Conservation (phyloP, 2,113 vertebrate species). For the Sciurus niger region DNA sequence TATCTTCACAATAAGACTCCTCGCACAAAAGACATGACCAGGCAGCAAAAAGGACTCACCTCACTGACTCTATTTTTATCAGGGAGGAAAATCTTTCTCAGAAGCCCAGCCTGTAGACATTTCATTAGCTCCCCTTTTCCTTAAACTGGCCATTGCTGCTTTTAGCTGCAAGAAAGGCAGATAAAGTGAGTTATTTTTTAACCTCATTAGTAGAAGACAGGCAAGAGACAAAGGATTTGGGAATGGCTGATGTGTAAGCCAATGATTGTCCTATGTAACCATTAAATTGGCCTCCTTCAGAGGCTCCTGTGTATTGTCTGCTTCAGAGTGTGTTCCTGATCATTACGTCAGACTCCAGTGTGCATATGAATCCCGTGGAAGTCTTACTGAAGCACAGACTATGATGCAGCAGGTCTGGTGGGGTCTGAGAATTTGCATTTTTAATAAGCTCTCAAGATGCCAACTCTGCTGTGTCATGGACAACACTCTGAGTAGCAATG, state of each 20-base stretch:
- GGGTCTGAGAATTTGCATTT: not conserved
- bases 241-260: not conserved
- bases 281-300: not conserved
- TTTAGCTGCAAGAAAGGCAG: not conserved
- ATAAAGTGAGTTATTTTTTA: not conserved
- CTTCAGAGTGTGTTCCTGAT: not conserved
- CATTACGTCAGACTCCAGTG: not conserved
- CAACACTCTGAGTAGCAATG: not conserved
- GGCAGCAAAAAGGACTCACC: not conserved
- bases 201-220: not conserved
- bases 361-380: not conserved
- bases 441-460: not conserved
- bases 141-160: not conserved
- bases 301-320: not conserved
- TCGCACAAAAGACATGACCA: not conserved
- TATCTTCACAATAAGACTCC: not conserved
- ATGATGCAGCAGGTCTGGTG: not conserved
- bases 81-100: not conserved
- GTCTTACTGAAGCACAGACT: not conserved
- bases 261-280: not conserved
- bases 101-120: not conserved
- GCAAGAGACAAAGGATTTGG: not conserved
- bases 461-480: rapidly evolving
- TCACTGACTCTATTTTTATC: not conserved
- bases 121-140: not conserved